These are phyloP conservation scores for Salvator merianae DNA, from an alignment of 2,113 vertebrate species.

Conservation along the genomic window DNA sequence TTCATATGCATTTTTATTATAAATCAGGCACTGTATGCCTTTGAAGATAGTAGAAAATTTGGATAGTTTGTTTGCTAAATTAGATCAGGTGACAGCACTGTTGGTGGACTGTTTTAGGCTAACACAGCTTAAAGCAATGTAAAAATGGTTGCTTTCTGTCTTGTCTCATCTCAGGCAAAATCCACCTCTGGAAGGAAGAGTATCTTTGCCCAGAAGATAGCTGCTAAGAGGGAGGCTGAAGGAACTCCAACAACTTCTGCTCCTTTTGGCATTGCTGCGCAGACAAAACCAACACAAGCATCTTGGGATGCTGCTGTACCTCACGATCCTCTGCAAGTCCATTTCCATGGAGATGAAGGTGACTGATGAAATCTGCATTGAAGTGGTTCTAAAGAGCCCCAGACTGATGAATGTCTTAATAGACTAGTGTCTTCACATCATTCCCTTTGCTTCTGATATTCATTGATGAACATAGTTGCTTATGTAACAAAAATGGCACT, in stretches of 20 bases:
- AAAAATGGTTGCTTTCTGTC: conserved; percentile 4
- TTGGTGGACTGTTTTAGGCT: not conserved
- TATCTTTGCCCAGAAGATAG: conserved; percentile 94
- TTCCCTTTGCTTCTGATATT: not conserved
- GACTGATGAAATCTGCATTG: conserved; percentile 23
- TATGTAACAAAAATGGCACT: not conserved
- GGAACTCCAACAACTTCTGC: conserved; percentile 42
- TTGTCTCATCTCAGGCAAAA: conserved; percentile 61
- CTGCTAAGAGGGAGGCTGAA: conserved; percentile 80
- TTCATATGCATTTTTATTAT: not conserved
- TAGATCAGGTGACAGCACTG: not conserved
- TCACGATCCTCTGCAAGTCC: not conserved
- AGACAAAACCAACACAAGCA: not conserved
- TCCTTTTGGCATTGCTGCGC: conserved; percentile 23
- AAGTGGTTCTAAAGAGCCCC: too few species aligned
- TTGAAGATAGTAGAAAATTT: not conserved
- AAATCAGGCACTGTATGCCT: not conserved
- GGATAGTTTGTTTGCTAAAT: not conserved
- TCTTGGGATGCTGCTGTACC: not conserved
- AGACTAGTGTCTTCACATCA: not conserved
- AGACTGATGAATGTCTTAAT: not conserved
- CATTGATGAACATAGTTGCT: not conserved
- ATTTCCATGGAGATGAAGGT: conserved; percentile 5
- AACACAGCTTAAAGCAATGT: not conserved
- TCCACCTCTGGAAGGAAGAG: conserved; percentile 80